These are phyloP conservation scores for Petaurus breviceps DNA, from an alignment of 2,113 vertebrate genomes.

Conservation along the genomic window DNA sequence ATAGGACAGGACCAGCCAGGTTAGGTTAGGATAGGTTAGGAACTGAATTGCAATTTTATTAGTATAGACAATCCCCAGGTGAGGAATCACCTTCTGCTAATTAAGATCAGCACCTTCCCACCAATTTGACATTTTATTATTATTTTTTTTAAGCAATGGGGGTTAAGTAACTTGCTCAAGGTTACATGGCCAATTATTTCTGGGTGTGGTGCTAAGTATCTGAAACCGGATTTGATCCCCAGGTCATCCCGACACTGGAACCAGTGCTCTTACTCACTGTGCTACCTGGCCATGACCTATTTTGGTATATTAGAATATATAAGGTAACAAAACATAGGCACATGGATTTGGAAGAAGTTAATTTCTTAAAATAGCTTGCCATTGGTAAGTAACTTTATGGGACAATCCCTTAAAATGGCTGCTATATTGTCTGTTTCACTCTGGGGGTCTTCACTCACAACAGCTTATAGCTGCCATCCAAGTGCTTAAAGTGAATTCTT, in stretches of 20 bases:
- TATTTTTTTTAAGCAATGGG: too few species aligned
- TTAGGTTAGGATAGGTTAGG: background rate
- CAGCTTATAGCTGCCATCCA: background rate
- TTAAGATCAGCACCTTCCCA: background rate
- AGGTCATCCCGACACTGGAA: too few species aligned
- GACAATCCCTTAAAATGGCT: background rate
- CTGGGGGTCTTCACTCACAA: background rate
- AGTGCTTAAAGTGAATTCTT: constrained; percentile 18
- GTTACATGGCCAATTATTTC: too few species aligned
- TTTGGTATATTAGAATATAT: background rate
- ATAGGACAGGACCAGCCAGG: background rate
- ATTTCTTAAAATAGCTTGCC: background rate
- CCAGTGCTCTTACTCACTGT: too few species aligned
- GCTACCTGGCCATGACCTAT: too few species aligned
- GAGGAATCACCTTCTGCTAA: background rate
- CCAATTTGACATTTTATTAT: too few species aligned
- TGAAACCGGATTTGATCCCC: too few species aligned
- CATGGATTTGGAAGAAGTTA: background rate
- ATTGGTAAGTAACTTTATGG: background rate
- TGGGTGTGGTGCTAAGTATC: too few species aligned
- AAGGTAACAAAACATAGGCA: background rate
- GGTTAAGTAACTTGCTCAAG: too few species aligned
- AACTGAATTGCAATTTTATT: background rate
- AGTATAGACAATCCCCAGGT: background rate
- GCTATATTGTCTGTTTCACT: background rate